These are phyloP conservation scores for Priocnemis perturbator DNA, from an alignment of 2,888 invertebrate genomes.

Conservation along the genomic window DNA sequence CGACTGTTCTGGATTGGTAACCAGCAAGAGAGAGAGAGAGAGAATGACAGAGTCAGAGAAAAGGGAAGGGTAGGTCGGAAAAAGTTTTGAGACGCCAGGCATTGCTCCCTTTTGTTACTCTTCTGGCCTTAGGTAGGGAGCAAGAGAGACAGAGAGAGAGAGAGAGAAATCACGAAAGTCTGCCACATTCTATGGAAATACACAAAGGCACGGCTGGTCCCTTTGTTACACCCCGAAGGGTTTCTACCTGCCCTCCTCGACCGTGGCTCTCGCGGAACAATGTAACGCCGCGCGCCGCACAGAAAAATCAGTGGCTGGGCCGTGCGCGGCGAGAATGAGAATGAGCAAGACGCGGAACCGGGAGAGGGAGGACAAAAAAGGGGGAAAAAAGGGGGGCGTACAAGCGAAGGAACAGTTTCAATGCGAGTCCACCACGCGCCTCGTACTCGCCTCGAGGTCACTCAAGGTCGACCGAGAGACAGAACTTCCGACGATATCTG, in stretches of 20 bases:
- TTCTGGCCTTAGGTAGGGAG: constrained; percentile 40
- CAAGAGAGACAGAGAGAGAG: constrained; percentile 6
- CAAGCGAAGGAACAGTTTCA: constrained; percentile 4
- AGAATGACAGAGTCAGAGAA: constrained; percentile 4
- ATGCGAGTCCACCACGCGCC: not conserved
- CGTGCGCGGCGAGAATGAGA: constrained; percentile 9
- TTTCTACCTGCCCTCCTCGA: constrained; percentile 46
- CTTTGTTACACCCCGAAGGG: constrained; percentile 51
- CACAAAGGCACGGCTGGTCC: constrained; percentile 49
- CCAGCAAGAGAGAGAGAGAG: not conserved
- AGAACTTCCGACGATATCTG: constrained; percentile 12
- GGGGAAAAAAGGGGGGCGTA: constrained; percentile 20
- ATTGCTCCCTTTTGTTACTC: constrained; percentile 50
- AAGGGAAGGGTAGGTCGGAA: constrained; percentile 29
- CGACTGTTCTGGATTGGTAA: constrained; percentile 12
- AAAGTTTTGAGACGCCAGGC: constrained; percentile 52
- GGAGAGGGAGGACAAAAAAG: constrained; percentile 14
- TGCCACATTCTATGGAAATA: constrained; percentile 56
- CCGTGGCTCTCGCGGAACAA: constrained; percentile 47
- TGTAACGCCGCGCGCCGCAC: constrained; percentile 34
- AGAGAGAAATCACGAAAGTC: constrained; percentile 54
- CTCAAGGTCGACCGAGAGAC: constrained; percentile 35
- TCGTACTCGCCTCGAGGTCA: constrained; percentile 27
- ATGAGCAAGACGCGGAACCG: constrained; percentile 24
- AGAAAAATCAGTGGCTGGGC: too few relatives aligned